Base-by-base conservation (phyloP, 2,113 vertebrate species). In the Melanostigma gelatinosum region DNA sequence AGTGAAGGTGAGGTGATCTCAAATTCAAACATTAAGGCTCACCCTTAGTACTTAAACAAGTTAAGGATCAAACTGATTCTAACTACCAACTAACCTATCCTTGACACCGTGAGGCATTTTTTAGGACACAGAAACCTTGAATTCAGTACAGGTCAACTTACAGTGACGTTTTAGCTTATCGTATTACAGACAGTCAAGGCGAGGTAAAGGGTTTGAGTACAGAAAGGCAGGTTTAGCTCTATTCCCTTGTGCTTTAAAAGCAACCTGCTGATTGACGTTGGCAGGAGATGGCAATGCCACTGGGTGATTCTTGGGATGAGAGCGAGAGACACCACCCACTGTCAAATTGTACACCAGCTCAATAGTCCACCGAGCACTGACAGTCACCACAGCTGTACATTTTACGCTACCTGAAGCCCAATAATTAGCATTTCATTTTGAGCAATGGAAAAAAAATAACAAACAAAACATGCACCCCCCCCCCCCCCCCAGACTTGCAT, bases 331-430 rank as follows among this genome's bases (percentile, higher is more conserved):
- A 84, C 94, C 94, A 96, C 94, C 94, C 92, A 95, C 95, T 95
- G 94, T 96, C 94, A 96, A 92, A 91, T 94, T 91, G 91, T 91
- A 94, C 94, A 87, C 88, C 93, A 91, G 92, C 94, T 95, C 94
- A 94, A 91, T 95, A 96, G 93, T 94, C 94, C 91, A 87, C 81
- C 87, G 86, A 91, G 94, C 93, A 93, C 94, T 96, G 95, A 95
- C 94, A 95, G 94, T 94, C 91, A 80, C 91, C 94, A 94, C 92
- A 95, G 95, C 93, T 96, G 95, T 91, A 84, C 89, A 95, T 96
- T 96, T 96, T 95, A 95, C 80, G 85, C 94, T 96, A 95, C 93
- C 95, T 96, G 94, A 97, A 96, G 95, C 95, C 95, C 95, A 96
- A 95, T 96, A 96, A 97, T 97, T 96, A 96, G 93, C 82, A 84